Percentiles rank a stretch among this genome's conserved stretches.
Evolutionary conservation across 2,797 vertebrate genomes (phyloP).

Genomic region (Sebastes vulpes): DNA sequence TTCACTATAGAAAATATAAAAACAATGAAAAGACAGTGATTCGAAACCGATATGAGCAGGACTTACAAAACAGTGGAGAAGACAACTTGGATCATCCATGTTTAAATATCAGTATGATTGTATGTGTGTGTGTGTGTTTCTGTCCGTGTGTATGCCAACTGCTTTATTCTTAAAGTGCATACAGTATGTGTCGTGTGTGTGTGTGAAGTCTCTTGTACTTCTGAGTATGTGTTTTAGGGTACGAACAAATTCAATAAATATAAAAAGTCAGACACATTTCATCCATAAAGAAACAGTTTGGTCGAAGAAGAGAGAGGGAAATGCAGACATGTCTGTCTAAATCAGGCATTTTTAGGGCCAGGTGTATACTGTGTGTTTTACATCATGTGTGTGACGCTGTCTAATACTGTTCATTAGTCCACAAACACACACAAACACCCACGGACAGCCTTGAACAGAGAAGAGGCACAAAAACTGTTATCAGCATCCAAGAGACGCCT

Average conservation of each 20-base stretch:
- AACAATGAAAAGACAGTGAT: conserved; percentile 53
- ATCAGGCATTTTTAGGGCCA: conserved; percentile 14
- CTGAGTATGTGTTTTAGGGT: conserved; percentile 14
- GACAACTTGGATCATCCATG: conserved; percentile 1
- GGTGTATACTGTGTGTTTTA: conserved; percentile 41
- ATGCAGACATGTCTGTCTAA: conserved; percentile 39
- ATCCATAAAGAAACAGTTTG: conserved; percentile 70
- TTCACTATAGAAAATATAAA: conserved; percentile 72
- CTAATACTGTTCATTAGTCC: conserved; percentile 70
- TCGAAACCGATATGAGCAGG: conserved; percentile 32
- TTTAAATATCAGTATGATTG: conserved; percentile 3
- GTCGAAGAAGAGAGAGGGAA: conserved; percentile 58
- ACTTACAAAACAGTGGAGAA: conserved; percentile 39
- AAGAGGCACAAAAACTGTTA: conserved; percentile 60
- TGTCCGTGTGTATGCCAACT: background rate
- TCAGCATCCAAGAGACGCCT: background rate
- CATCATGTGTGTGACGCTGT: conserved; percentile 40
- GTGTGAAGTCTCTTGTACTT: background rate
- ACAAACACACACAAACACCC: conserved; percentile 57
- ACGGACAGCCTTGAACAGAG: conserved; percentile 39
- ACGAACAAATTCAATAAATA: conserved; percentile 86
- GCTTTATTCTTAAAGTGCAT: conserved; percentile 14
- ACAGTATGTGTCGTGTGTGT: background rate
- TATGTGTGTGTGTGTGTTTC: background rate
- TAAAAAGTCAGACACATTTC: conserved; percentile 73